A percentile compares a stretch with the other conserved stretches of the same genome.
Evolutionary conservation across 2,888 invertebrate species (phyloP).

Genomic region (Lissonota sp.): DNA sequence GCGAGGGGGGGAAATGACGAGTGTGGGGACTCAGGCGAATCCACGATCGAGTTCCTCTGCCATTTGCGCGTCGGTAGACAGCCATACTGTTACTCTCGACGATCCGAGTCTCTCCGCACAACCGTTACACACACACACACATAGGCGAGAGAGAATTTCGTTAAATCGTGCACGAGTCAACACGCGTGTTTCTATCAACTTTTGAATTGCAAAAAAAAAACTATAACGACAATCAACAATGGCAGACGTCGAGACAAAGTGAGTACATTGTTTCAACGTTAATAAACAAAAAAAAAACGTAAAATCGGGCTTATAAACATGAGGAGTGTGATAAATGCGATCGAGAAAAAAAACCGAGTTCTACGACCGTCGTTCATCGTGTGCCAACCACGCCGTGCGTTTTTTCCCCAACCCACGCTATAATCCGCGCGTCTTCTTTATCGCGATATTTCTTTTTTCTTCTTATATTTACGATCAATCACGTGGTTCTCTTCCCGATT

Average conservation of each 20-base stretch:
- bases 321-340: not conserved
- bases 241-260: slow-evolving; percentile 89
- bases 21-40: slow-evolving; percentile 69
- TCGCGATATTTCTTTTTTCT: slow-evolving; percentile 12
- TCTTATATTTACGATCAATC: slow-evolving; percentile 32
- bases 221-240: slow-evolving; percentile 83
- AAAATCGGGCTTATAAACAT: not conserved
- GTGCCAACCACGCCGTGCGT: slow-evolving; percentile 45
- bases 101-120: slow-evolving; percentile 57
- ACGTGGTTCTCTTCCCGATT: slow-evolving; percentile 47
- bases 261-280: slow-evolving; percentile 83
- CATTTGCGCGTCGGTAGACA: slow-evolving; percentile 77
- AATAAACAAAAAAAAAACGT: not conserved
- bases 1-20: slow-evolving; percentile 28
- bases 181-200: slow-evolving; percentile 59
- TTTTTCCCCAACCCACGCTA: slow-evolving; percentile 47
- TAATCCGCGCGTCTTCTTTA: slow-evolving; percentile 50
- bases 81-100: slow-evolving; percentile 69
- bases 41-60: slow-evolving; percentile 72
- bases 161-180: slow-evolving; percentile 45
- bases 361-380: slow-evolving; percentile 11
- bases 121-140: slow-evolving; percentile 41
- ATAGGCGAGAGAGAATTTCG: slow-evolving; percentile 42
- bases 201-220: slow-evolving; percentile 48
- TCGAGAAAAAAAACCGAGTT: slow-evolving; percentile 1